Conservation (phyloP, 2,113 vertebrate genomes). For the Leptobrachium ailaonicum region DNA sequence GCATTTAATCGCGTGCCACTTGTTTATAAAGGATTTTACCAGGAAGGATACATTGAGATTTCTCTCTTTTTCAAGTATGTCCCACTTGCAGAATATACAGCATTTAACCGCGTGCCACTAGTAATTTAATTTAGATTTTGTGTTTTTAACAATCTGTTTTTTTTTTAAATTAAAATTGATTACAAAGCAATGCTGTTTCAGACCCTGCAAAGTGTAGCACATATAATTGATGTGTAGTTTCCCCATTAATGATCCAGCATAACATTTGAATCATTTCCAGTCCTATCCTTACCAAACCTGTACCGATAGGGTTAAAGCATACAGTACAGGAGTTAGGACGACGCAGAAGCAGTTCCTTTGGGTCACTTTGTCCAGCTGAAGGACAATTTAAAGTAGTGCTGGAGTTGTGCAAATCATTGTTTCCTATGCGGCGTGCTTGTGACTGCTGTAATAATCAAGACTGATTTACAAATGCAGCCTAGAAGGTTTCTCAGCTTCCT, state of each 20-base stretch:
- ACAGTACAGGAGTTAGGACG: slow-evolving; percentile 63
- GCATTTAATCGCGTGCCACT: background rate
- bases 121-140: background rate
- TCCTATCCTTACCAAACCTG: background rate
- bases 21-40: background rate
- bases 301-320: slow-evolving; percentile 39
- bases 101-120: background rate
- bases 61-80: no score
- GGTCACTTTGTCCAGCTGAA: slow-evolving; percentile 69
- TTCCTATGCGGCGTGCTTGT: slow-evolving; percentile 83
- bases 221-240: slow-evolving; percentile 12
- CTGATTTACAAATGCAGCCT: slow-evolving; percentile 99
- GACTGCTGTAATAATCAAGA: slow-evolving; percentile 96
- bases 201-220: background rate
- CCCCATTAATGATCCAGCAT: slow-evolving; percentile 22
- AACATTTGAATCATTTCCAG: slow-evolving; percentile 1
- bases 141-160: background rate
- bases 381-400: slow-evolving; percentile 77
- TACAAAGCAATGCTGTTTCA: background rate
- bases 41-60: no score
- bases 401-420: slow-evolving; percentile 77
- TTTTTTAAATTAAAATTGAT: background rate
- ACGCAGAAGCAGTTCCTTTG: slow-evolving; percentile 60
- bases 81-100: no score
- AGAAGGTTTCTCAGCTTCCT: slow-evolving; percentile 98